A percentile compares a stretch with the other conserved stretches of the same genome.
These are phyloP conservation scores for Schlechtendalia chinensis DNA, from an alignment of 1,140 invertebrate genomes.

Conservation along the genomic window DNA sequence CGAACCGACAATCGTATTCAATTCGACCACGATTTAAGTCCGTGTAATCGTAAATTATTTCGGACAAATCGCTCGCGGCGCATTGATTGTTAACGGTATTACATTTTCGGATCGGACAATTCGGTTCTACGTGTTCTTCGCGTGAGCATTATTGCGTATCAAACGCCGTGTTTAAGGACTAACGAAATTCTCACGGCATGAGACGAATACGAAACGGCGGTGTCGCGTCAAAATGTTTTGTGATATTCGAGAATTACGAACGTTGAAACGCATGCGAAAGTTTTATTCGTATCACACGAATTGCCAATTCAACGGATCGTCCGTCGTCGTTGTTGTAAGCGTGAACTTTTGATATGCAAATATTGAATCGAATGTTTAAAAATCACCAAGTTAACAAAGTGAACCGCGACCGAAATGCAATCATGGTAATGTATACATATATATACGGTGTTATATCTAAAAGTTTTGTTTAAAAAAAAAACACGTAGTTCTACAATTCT, in stretches of 20 bases:
- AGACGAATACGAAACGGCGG: neutral
- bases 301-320: slow-evolving; percentile 1
- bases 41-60: slow-evolving; percentile 5
- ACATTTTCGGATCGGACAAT: neutral
- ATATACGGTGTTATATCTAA: slow-evolving; percentile 19
- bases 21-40: too few relatives aligned
- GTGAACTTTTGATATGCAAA: slow-evolving; percentile 33
- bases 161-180: neutral
- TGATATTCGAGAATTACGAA: neutral
- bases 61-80: too few relatives aligned
- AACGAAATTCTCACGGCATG: neutral
- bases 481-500: neutral
- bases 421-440: slow-evolving; percentile 6
- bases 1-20: too few relatives aligned
- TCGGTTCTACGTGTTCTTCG: too few relatives aligned
- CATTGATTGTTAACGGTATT: slow-evolving; percentile 19
- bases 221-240: neutral
- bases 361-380: slow-evolving; percentile 7
- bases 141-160: too few relatives aligned
- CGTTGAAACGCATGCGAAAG: slow-evolving; percentile 1
- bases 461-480: neutral
- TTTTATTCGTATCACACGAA: slow-evolving; percentile 6
- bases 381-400: slow-evolving; percentile 13
- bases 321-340: neutral
- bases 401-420: slow-evolving; percentile 16